A percentile compares a stretch with the other conserved stretches of the same genome.
phyloP scores from a whole-genome alignment of 2,113 vertebrate genomes.

The Paradoxurus hermaphroditus region DNA sequence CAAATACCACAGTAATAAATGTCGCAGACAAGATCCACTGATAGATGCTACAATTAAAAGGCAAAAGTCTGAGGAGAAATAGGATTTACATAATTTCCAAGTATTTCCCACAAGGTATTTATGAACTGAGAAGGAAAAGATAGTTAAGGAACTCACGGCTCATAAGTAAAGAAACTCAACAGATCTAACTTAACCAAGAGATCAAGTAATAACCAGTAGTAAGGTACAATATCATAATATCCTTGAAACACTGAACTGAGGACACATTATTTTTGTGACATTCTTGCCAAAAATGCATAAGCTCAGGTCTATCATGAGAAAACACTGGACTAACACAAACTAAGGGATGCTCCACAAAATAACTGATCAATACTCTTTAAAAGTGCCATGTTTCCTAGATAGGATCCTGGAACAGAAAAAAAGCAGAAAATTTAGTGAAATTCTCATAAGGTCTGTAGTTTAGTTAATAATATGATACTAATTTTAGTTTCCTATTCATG shows the following conservation, averaged over 20 bases:
- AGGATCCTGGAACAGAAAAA: constrained; percentile 17
- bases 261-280: not conserved
- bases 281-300: not conserved
- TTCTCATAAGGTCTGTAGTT: not conserved
- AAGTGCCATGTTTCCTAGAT: not conserved
- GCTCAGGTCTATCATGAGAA: not conserved
- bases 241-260: not conserved
- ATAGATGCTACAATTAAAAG: not conserved
- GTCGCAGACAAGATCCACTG: not conserved
- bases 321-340: not conserved
- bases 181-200: not conserved
- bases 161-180: not conserved
- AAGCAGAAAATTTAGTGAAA: not conserved
- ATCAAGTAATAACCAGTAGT: not conserved
- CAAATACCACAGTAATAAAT: not conserved
- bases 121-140: not conserved
- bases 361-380: not conserved
- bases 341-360: not conserved
- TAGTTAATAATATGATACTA: not conserved
- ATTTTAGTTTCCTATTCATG: not conserved
- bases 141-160: not conserved
- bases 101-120: not conserved
- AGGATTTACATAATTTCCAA: not conserved
- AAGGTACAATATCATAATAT: not conserved
- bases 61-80: not conserved